Conservation (phyloP, 2,888 invertebrate species). For the Drosophila fulvimacula region DNA sequence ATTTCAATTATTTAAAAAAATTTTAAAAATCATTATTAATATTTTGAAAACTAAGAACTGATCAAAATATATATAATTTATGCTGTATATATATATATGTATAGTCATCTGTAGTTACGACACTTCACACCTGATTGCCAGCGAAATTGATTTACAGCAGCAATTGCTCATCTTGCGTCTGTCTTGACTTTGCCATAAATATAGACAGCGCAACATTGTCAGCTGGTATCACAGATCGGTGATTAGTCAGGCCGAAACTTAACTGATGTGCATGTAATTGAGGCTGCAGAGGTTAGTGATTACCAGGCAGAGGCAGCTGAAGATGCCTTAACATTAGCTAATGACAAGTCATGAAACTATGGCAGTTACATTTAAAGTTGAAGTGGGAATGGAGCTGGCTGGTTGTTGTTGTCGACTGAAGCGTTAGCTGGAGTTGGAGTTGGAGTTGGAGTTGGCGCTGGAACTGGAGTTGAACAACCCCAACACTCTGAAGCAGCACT, state of each 20-base stretch:
- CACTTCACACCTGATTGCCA: slow-evolving; percentile 49
- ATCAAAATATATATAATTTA: background rate
- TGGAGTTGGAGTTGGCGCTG: background rate
- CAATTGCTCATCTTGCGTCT: background rate
- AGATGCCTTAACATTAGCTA: slow-evolving; percentile 68
- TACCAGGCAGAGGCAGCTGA: slow-evolving; percentile 28
- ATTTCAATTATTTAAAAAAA: no score
- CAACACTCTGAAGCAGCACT: slow-evolving; percentile 7
- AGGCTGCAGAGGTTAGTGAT: slow-evolving; percentile 56
- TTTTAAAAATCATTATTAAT: background rate
- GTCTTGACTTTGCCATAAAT: background rate
- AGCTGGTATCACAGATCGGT: slow-evolving; percentile 40
- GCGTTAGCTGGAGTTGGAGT: background rate
- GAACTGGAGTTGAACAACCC: slow-evolving; percentile 69
- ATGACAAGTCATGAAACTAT: slow-evolving; percentile 77
- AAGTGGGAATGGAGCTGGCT: slow-evolving; percentile 11
- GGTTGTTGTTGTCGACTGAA: background rate
- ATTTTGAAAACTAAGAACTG: background rate
- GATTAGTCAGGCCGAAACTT: slow-evolving; percentile 41
- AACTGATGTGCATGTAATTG: slow-evolving; percentile 55
- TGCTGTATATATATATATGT: background rate
- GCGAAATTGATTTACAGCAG: slow-evolving; percentile 27
- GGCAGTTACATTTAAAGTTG: slow-evolving; percentile 38
- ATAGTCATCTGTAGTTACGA: no score
- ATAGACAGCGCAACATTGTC: slow-evolving; percentile 6